Percentiles rank a stretch among this genome's conserved stretches.
phyloP scores from a whole-genome alignment of 2,888 invertebrate species.

The Boloria euphrosyne region DNA sequence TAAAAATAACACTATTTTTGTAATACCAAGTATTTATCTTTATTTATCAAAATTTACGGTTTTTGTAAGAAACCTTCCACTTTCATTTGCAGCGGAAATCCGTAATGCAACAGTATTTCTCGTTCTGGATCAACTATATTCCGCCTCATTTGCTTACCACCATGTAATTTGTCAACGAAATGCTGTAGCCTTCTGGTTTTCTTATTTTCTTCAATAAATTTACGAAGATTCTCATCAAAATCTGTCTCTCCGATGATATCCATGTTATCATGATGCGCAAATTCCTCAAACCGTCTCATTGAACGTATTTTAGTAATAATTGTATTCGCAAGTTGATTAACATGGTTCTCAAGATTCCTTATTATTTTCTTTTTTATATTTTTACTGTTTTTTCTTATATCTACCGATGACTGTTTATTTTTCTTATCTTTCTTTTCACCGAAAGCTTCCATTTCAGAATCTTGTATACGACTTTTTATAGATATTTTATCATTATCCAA shows the following conservation, averaged over 20 bases:
- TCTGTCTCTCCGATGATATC: slow-evolving; percentile 42
- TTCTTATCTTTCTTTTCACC: slow-evolving; percentile 12
- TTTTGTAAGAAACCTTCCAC: slow-evolving; percentile 56
- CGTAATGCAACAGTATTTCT: slow-evolving; percentile 54
- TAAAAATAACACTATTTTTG: background rate
- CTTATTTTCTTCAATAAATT: slow-evolving; percentile 36
- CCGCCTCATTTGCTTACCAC: slow-evolving; percentile 30
- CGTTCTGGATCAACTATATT: slow-evolving; percentile 39
- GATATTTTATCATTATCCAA: background rate
- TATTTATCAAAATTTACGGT: slow-evolving; percentile 38
- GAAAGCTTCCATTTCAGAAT: background rate
- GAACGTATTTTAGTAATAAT: slow-evolving; percentile 36
- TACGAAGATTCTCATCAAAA: slow-evolving; percentile 48
- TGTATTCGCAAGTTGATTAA: slow-evolving; percentile 38
- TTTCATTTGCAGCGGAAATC: slow-evolving; percentile 57
- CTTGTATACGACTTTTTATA: background rate
- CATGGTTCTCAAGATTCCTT: slow-evolving; percentile 33
- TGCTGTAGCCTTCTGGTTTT: slow-evolving; percentile 33
- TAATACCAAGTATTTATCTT: background rate
- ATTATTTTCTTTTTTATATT: slow-evolving; percentile 26
- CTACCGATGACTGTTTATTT: slow-evolving; percentile 21
- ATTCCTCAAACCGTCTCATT: slow-evolving; percentile 40
- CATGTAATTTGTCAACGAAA: slow-evolving; percentile 37
- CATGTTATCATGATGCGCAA: slow-evolving; percentile 51
- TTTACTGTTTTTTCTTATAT: slow-evolving; percentile 24